phyloP scores from a whole-genome alignment of 2,797 vertebrate species.

The Mus minutoides region DNA sequence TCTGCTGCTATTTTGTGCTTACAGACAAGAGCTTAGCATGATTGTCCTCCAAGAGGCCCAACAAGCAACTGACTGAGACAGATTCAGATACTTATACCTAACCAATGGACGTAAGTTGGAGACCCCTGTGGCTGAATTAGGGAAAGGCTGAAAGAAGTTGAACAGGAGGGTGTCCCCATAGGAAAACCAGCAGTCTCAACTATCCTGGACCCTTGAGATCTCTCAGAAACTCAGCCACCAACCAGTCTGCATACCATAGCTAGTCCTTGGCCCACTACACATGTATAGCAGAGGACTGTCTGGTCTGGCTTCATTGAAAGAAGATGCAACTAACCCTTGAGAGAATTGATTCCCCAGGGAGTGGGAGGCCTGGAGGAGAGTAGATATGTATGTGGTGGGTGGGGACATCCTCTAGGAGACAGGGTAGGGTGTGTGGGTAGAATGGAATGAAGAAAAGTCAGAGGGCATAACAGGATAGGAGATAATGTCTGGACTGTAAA shows the following conservation, averaged over 20 bases:
- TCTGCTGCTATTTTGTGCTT: neutral
- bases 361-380: neutral
- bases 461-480: neutral
- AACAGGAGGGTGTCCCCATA: neutral
- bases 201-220: neutral
- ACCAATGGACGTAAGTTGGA: neutral
- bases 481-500: neutral
- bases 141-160: neutral
- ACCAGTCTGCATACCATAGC: neutral
- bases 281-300: neutral
- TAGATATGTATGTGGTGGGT: neutral
- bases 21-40: neutral
- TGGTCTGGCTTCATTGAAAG: neutral
- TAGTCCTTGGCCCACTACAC: fast-evolving
- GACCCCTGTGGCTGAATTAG: neutral
- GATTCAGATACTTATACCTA: neutral
- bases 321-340: neutral
- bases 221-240: neutral
- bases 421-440: too few relatives aligned
- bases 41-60: neutral
- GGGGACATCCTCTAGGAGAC: neutral
- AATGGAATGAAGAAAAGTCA: too few relatives aligned
- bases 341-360: neutral
- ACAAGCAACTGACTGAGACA: neutral
- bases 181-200: neutral